Conservation (phyloP, 2,888 invertebrate genomes). For the Aleiodes alternator region DNA sequence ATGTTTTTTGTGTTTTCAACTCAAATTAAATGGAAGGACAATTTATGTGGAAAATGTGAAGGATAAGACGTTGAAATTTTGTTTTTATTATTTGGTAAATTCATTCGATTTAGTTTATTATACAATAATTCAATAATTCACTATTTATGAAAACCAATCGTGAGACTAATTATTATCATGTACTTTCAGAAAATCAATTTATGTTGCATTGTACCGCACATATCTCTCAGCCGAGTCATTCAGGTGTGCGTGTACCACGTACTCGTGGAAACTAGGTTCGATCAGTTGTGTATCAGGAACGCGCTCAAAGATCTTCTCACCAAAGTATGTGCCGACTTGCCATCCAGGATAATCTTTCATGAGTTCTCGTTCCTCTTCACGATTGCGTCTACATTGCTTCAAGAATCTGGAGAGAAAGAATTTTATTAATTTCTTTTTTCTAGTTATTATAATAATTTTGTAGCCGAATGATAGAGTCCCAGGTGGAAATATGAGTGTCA, state of each 20-base stretch:
- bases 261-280: constrained; percentile 82
- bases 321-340: constrained; percentile 93
- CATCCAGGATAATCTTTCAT: constrained; percentile 95
- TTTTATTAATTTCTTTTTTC: constrained; percentile 18
- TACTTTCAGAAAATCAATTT: neutral
- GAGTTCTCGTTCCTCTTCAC: constrained; percentile 89
- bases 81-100: neutral
- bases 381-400: constrained; percentile 86
- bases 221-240: neutral
- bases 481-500: too few species aligned
- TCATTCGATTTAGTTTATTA: constrained; percentile 1
- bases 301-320: constrained; percentile 85
- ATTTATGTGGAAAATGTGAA: neutral
- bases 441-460: neutral
- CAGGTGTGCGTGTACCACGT: constrained; percentile 79
- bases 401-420: constrained; percentile 76
- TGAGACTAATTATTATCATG: neutral
- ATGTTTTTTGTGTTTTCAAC: too few species aligned
- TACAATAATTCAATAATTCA: neutral
- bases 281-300: constrained; percentile 78
- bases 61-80: neutral
- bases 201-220: constrained; percentile 17
- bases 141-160: neutral
- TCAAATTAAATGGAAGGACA: too few species aligned
- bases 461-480: too few species aligned